These are phyloP conservation scores for Orycteropus afer DNA, from an alignment of 2,113 vertebrate species.

Conservation along the genomic window DNA sequence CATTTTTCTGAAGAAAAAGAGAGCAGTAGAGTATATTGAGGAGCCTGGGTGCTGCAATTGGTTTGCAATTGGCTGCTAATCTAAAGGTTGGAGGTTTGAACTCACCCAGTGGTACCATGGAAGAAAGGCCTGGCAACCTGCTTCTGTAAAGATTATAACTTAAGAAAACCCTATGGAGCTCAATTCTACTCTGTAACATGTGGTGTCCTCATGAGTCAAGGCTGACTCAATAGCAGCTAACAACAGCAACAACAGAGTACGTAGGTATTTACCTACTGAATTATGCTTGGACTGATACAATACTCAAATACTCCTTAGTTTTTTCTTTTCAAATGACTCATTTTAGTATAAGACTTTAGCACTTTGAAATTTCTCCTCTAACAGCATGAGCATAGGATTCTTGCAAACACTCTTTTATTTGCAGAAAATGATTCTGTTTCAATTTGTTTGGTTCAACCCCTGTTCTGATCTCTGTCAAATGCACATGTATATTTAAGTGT, in stretches of 20 bases:
- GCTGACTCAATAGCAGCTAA: not conserved
- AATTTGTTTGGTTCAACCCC: not conserved
- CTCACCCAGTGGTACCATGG: not conserved
- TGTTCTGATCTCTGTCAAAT: not conserved
- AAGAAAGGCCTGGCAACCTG: not conserved
- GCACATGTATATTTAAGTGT: not conserved
- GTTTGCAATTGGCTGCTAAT: not conserved
- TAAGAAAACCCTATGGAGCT: not conserved
- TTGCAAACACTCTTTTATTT: not conserved
- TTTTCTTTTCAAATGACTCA: not conserved
- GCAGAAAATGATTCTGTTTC: not conserved
- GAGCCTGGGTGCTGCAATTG: not conserved
- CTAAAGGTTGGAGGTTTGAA: not conserved
- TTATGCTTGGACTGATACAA: not conserved
- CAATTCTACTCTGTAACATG: not conserved
- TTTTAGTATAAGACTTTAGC: not conserved
- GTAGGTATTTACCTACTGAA: not conserved
- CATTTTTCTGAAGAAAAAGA: not conserved
- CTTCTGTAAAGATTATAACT: not conserved
- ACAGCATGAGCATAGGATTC: not conserved
- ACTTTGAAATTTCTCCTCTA: not conserved
- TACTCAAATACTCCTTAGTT: not conserved
- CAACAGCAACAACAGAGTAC: not conserved
- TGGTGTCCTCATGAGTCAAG: not conserved
- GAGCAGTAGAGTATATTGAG: not conserved